These are phyloP conservation scores for Drosophila tsacasi DNA, from an alignment of 1,140 invertebrate species.

Conservation along the genomic window DNA sequence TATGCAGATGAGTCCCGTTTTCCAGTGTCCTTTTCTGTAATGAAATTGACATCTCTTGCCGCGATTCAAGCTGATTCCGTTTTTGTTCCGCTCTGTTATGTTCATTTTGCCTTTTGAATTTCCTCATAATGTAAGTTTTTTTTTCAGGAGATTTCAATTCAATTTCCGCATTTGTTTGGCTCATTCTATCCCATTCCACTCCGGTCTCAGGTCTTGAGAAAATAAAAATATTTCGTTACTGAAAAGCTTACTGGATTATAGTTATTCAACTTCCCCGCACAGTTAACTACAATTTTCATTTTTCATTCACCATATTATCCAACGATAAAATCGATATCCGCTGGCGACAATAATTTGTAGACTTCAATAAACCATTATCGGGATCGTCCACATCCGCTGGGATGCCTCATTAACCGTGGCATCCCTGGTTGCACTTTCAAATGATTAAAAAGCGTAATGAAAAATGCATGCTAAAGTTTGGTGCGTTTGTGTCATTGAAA, in stretches of 20 bases:
- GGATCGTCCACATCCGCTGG: constrained; percentile 38
- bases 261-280: neutral
- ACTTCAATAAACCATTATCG: constrained; percentile 20
- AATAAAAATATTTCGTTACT: neutral
- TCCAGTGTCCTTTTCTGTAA: constrained; percentile 59
- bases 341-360: constrained; percentile 24
- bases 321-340: constrained; percentile 24
- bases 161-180: constrained; percentile 68
- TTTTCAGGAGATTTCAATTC: constrained; percentile 42
- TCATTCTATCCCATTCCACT: neutral
- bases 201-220: too few relatives aligned
- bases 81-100: constrained; percentile 46
- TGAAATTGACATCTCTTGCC: constrained; percentile 79
- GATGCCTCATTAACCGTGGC: constrained; percentile 58
- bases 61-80: constrained; percentile 71
- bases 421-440: constrained; percentile 47
- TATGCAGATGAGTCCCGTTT: constrained; percentile 73
- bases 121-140: constrained; percentile 41
- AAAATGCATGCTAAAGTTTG: constrained; percentile 62
- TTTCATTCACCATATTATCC: constrained; percentile 1
- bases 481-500: constrained; percentile 58
- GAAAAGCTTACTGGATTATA: neutral
- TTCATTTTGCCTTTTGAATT: constrained; percentile 34
- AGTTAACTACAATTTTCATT: neutral
- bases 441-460: constrained; percentile 70